These are phyloP conservation scores for Paraescarpia echinospica DNA, from an alignment of 1,140 invertebrate genomes.

Conservation along the genomic window DNA sequence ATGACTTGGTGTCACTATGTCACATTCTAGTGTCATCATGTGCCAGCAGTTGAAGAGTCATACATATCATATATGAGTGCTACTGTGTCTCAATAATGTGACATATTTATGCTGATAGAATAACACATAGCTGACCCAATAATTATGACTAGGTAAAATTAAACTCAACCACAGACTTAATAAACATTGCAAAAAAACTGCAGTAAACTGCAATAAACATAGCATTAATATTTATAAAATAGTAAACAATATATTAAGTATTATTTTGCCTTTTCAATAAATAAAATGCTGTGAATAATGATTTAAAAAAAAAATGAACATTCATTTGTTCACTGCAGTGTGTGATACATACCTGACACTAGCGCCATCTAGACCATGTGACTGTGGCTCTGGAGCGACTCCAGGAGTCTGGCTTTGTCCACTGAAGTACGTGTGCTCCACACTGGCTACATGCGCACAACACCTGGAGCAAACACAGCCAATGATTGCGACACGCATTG, in stretches of 20 bases:
- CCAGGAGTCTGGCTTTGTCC: slow-evolving; percentile 34
- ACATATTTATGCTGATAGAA: neutral
- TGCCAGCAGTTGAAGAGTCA: neutral
- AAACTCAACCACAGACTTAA: neutral
- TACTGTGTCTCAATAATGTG: neutral
- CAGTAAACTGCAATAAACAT: too few relatives aligned
- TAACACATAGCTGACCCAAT: neutral
- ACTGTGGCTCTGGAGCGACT: neutral
- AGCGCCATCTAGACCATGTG: slow-evolving; percentile 45
- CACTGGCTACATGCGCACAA: slow-evolving; percentile 84
- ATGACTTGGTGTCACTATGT: neutral
- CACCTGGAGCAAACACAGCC: slow-evolving; percentile 55
- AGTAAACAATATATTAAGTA: too few relatives aligned
- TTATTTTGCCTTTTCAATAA: neutral
- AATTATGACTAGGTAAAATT: neutral
- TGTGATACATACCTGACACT: neutral
- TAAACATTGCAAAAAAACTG: neutral
- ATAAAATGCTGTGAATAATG: neutral
- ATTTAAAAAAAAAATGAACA: neutral
- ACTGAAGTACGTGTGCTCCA: slow-evolving; percentile 86
- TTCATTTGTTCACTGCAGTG: neutral
- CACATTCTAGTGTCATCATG: neutral
- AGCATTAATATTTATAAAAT: too few relatives aligned
- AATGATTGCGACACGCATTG: neutral
- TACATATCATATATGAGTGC: neutral